Base-by-base conservation (phyloP, 2,888 invertebrate genomes). In the Athalia rosae region DNA sequence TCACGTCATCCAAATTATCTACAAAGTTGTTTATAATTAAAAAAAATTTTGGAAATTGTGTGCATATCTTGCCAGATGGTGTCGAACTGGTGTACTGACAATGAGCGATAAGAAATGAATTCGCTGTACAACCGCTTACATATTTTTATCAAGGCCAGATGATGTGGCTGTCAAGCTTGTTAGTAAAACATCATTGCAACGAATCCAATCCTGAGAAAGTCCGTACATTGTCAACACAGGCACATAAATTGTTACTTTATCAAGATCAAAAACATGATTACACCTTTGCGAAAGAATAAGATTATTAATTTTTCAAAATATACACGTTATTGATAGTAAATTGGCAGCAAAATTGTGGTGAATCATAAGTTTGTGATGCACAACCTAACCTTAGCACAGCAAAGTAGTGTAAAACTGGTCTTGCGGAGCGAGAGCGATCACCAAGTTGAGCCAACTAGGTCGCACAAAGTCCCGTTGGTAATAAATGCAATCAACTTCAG, bases 111-210 rank as follows among this genome's bases (percentile, higher is more conserved):
- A 80, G 71, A 81, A 76, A 84, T 80, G 81, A 84, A 81, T 69
- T 76, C 69, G 81, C 78, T 79, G 77, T 78, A 56, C 76, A 78
- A 81, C 80, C 71, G 81, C 78, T 83, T 80, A 79, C 79, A 80
- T 81, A 81, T 82, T 85, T 83, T 81, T 78, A 81, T 83, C 83
- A 85, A 85, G 85, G 83, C 81, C 83, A 83, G 81, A 83, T 85
- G 85, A 85, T 84, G 85, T 86, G 85, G 84, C 83, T 81, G 74
- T 74, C 74, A 28, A 28, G 28, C 28, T 28, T 28, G 28, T 28
- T 28, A 74, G 74, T 48, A n/a, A 48, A 58, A 71, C 71, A 74
- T 74, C 61, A 59, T 74, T 48, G 50, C 74, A 74, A 28, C 28
- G 28, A 28, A 9, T 13, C 74, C 47, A 48, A 74, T 71, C 58